A percentile compares a stretch with the other conserved stretches of the same genome.
Conservation (phyloP, 2,888 invertebrate genomes). For the Eristalis tenax region DNA sequence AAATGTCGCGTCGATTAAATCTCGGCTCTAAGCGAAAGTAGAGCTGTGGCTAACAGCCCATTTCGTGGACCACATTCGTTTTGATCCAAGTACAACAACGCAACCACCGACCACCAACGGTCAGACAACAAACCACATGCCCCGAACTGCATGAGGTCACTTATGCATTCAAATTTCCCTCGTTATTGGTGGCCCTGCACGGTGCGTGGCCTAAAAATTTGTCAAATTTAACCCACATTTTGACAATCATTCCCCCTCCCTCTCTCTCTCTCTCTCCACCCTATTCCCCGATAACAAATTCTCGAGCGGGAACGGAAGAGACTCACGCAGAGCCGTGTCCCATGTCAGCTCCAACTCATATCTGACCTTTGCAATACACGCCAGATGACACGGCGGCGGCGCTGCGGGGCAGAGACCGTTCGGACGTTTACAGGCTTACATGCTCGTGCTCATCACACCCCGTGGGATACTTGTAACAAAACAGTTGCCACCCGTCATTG, state of each 20-base stretch:
- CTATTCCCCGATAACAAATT: too few species aligned
- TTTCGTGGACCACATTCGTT: background rate
- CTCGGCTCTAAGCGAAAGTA: background rate
- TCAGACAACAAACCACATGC: background rate
- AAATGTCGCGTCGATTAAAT: too few species aligned
- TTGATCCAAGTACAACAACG: background rate
- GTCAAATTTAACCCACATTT: background rate
- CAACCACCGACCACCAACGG: background rate
- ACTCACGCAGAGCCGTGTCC: background rate
- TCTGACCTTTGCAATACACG: background rate
- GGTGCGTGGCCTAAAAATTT: background rate
- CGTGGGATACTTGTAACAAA: background rate
- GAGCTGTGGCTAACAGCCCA: background rate
- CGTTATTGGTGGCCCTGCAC: background rate
- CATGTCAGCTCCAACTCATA: background rate
- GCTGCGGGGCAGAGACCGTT: background rate
- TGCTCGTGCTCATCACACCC: background rate
- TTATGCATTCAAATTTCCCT: background rate
- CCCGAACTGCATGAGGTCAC: background rate
- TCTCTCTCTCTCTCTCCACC: too few species aligned
- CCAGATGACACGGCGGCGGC: background rate
- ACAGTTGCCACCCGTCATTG: conserved; percentile 1
- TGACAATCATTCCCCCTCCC: background rate
- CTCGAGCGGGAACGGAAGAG: too few species aligned
- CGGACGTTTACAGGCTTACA: background rate